A percentile compares a stretch with the other conserved stretches of the same genome.
phyloP scores from a whole-genome alignment of 2,888 invertebrate genomes.

The Gymnosoma rotundatum region DNA sequence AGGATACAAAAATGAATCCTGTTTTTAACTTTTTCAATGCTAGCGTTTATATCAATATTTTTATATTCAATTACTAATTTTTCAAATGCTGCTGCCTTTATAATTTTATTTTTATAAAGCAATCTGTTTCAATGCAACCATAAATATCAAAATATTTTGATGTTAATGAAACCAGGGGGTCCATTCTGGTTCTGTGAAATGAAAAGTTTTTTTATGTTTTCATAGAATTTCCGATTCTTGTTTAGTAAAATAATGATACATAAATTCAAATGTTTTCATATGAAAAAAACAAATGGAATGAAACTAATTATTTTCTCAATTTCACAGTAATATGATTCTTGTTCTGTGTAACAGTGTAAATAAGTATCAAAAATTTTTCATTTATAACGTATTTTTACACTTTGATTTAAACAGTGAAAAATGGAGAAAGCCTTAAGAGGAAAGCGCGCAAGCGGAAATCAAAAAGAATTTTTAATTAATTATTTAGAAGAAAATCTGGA shows the following conservation, averaged over 20 bases:
- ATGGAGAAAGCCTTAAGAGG: constrained; percentile 9
- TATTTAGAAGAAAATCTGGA: background rate
- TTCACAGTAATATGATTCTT: constrained; percentile 10
- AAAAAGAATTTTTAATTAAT: constrained; percentile 16
- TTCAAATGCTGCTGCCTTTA: no score
- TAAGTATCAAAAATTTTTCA: no score
- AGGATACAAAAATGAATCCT: no score
- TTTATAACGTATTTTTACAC: background rate
- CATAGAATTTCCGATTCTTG: background rate
- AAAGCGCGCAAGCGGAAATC: constrained; percentile 3
- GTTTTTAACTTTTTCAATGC: no score
- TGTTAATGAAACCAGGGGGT: no score
- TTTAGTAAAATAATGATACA: background rate
- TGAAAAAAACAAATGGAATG: constrained; percentile 6
- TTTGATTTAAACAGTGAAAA: no score
- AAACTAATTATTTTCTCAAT: background rate
- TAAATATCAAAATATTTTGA: no score
- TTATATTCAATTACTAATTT: no score
- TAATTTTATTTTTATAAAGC: no score
- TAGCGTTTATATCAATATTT: no score
- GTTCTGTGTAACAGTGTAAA: constrained; percentile 13
- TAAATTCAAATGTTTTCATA: background rate
- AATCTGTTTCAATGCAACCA: no score
- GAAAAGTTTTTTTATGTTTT: constrained; percentile 7
- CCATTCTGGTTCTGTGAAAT: constrained; percentile 8